Evolutionary conservation across 2,888 invertebrate species (phyloP).

Genomic region (Coremacera marginata): DNA sequence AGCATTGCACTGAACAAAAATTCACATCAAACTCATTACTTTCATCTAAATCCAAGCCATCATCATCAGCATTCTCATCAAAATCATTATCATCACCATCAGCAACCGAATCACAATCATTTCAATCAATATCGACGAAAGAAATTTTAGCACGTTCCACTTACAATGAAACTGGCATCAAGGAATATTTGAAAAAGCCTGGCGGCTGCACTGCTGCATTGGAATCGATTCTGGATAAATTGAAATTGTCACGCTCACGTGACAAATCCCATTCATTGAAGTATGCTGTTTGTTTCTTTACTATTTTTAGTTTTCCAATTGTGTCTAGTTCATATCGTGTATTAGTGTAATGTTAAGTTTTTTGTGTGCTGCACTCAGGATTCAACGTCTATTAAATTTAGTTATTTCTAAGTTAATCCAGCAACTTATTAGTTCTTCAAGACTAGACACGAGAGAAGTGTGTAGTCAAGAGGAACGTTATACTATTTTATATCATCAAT

Average conservation of each 20-base stretch:
- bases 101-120: conserved; percentile 48
- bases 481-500: no score
- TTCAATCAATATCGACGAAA: conserved; percentile 56
- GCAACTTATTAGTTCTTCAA: no score
- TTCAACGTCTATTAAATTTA: neutral
- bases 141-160: conserved; percentile 58
- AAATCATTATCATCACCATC: conserved; percentile 43
- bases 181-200: conserved; percentile 55
- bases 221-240: conserved; percentile 50
- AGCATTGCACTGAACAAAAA: neutral
- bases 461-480: no score
- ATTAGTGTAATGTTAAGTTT: neutral
- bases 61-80: conserved; percentile 12
- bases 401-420: no score
- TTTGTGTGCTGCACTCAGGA: neutral
- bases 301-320: conserved; percentile 32
- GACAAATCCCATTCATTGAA: conserved; percentile 66
- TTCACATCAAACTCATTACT: neutral
- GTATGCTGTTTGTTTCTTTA: conserved; percentile 58
- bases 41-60: conserved; percentile 6
- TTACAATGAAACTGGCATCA: conserved; percentile 48
- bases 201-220: conserved; percentile 48
- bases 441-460: no score
- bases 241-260: conserved; percentile 61
- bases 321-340: conserved; percentile 39